Evolutionary conservation across 2,113 vertebrate genomes (phyloP), one percentile per base, ranked within the genome.

Genomic region (Martes martes): DNA sequence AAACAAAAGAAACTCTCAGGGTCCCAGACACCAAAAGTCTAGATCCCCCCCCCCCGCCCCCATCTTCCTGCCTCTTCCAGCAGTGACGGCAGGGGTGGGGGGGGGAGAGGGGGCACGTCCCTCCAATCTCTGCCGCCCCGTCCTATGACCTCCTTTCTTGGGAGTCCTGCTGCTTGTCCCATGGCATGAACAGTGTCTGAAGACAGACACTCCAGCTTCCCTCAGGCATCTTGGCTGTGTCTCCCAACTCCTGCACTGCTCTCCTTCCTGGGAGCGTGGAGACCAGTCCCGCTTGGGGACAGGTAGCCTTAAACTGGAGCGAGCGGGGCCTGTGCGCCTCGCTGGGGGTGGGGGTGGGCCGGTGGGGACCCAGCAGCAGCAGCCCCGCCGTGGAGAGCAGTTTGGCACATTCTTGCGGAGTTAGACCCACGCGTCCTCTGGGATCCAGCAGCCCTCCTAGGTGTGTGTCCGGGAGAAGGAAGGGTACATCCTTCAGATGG

Each of bases 401-500:
- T 71, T 10, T 24, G 78, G 63, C 33, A 7, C 14, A 6, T 21
- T 91, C n/a, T 42, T 31, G 0, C 11, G 21, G n/a, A 18, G 42
- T 73, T 14, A 71, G 36, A 59, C 67, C 36, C 14, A 3, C 5
- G 5, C 74, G 57, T 57, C 0, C 36, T 19, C 47, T 76, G 5
- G 7, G 10, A 28, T 71, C 87, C 45, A 55, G 67, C 15, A 2
- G 21, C n/a, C 57, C 36, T 36, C 50, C 76, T 4, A 4, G 47
- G 19, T 7, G 24, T 50, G 42, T 42, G 42, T 74, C 65, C 57
- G 11, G 45, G 55, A 76, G 45, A 42, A 36, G 8, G 31, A 67
- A 45, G 55, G 0, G 0, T 21, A 19, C 1, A 6, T 36, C 67
- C 57, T 78, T 16, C 5, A 11, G 33, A 4, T 1, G n/a, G 26